Base-by-base conservation (phyloP, 2,888 invertebrate species). In the Ichneumoninae sp. region DNA sequence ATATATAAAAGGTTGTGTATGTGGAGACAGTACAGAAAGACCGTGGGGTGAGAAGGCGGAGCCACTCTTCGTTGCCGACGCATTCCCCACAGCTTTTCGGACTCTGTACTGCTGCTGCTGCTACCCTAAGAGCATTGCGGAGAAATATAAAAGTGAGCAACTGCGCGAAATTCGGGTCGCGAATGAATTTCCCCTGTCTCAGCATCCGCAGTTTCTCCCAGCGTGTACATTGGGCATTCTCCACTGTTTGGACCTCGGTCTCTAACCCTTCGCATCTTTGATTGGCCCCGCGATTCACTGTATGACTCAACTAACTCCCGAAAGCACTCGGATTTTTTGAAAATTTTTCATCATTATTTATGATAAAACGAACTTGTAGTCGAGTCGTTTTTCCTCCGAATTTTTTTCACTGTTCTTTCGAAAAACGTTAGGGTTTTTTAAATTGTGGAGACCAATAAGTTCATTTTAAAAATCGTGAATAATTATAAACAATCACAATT, bases 141-240 rank as follows among this genome's bases (percentile, higher is more conserved):
- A 50, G 77, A 47, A 22, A 78, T 47, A 78, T 60, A 50, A 72
- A 74, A 62, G 71, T 52, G 76, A 60, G 71, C 50, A 72, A 77
- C 76, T 60, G 36, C n/a, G 71, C 57, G 80, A 80, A 83, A 40
- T 76, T 77, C 71, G 76, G 80, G 83, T 83, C 80, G 83, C 80
- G 77, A 83, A 83, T 83, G 80, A 83, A 83, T 83, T 80, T 83
- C 62, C 68, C 71, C 72, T 77, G 72, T 76, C 71, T 80, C 71
- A 72, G 72, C 68, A 77, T 72, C 60, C 68, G 71, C 72, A 54
- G 8, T 79, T n/a, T 60, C 60, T 44, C 66, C 13, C 36, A 50
- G 26, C 3, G 6, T 50, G 26, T 50, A n/a, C 70, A 4, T n/a
- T 1, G 40, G 13, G 16, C 50, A 8, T 36, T 36, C 8, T 36